phyloP scores from a whole-genome alignment of 2,113 vertebrate genomes.

The Natator depressus region DNA sequence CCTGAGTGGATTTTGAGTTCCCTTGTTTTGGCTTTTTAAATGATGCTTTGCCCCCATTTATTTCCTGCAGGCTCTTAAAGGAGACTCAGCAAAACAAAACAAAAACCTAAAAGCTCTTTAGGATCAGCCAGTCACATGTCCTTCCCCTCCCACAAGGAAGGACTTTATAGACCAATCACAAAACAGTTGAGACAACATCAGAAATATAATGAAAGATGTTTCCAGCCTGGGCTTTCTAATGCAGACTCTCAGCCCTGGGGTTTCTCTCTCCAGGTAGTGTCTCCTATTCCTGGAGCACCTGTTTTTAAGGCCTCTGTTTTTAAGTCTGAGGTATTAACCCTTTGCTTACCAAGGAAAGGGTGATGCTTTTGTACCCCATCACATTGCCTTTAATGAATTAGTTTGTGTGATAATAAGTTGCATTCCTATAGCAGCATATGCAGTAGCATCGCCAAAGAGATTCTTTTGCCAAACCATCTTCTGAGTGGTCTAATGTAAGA shows the following conservation, averaged over 20 bases:
- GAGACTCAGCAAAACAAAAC: too few relatives aligned
- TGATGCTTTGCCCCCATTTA: background rate
- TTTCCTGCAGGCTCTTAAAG: background rate
- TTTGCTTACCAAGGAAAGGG: background rate
- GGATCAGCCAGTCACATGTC: background rate
- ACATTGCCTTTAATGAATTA: background rate
- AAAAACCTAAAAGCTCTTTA: too few relatives aligned
- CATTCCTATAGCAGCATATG: background rate
- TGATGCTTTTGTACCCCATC: background rate
- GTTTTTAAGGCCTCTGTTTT: background rate
- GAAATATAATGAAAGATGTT: background rate
- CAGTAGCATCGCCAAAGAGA: background rate
- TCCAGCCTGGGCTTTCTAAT: background rate
- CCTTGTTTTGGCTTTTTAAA: conserved; percentile 24
- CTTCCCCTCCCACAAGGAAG: conserved; percentile 6
- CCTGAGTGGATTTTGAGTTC: background rate
- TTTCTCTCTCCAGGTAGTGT: fast-evolving
- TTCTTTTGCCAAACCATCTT: background rate
- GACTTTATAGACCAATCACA: background rate
- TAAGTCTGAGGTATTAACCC: background rate
- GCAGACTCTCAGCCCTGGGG: background rate
- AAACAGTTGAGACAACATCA: background rate
- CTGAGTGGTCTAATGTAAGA: background rate
- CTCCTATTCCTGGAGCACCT: background rate
- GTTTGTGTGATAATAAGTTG: background rate